Base-by-base conservation (phyloP, 2,113 vertebrate species). In the Mustela lutreola region DNA sequence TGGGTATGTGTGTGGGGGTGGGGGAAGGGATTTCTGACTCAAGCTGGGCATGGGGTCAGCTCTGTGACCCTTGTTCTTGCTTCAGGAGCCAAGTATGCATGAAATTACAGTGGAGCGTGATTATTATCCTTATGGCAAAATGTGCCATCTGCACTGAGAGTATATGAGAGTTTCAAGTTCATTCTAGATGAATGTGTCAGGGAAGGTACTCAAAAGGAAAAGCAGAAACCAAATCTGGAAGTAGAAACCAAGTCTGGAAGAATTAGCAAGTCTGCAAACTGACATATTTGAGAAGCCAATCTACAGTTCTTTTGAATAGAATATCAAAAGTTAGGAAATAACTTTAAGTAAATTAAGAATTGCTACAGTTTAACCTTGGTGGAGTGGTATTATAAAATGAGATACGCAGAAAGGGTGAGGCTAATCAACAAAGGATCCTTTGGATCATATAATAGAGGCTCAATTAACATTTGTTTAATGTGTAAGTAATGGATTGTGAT, bases 351-450 rank as follows among this genome's bases (percentile, higher is more conserved):
- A 63, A 39, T 60, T 91, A 42, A 67, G 2, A 19, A 10, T 79
- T 89, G 11, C 16, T 65, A 31, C 45, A 92, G 12, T 58, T 73
- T 79, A 88, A 8, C 19, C 53, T n/a, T 85, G 24, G 2, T 96
- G n/a, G 19, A 78, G 15, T 76, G 63, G 50, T 63, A n/a, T 86
- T 93, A 63, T 84, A 79, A 84, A 89, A 79, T 95, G n/a, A 90
- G 63, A 48, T 70, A 11, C 5, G 36, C 7, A 82, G 58, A 50
- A 70, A 15, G 5, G 62, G 21, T 92, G 39, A 89, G 19, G 3
- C 24, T 88, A 28, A 53, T 53, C 22, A 90, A 42, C 60, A 50
- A 58, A 78, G 12, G 19, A 24, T 15, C 14, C 26, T 81, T 39
- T 97, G 4, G 4, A 42, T 67, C 19, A 86, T 75, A 7, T 18